Conservation (phyloP, 2,888 invertebrate genomes). For the Lordiphosa andalusiaca region DNA sequence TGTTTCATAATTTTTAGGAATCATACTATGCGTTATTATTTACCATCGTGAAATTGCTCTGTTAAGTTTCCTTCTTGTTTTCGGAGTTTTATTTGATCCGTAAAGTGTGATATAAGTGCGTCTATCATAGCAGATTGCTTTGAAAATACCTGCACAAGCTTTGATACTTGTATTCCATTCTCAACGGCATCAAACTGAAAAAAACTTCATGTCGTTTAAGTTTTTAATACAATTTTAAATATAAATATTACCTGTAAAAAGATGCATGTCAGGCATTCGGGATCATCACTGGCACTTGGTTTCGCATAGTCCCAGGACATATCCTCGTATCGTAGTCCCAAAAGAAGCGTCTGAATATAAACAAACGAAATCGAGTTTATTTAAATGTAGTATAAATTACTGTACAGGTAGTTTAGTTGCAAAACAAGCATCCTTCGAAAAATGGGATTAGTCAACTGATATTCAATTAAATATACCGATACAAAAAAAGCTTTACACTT, state of each 20-base stretch:
- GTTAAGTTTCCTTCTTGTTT: constrained; percentile 80
- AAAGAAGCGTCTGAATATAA: constrained; percentile 85
- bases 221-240: no score
- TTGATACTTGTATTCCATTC: constrained; percentile 80
- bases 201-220: not conserved
- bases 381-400: not conserved
- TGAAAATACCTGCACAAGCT: constrained; percentile 82
- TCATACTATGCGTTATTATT: constrained; percentile 22
- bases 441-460: no score
- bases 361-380: not conserved
- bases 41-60: constrained; percentile 80
- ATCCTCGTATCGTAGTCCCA: constrained; percentile 93
- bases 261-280: constrained; percentile 93
- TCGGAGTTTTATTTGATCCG: constrained; percentile 86
- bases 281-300: constrained; percentile 89
- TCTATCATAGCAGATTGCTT: constrained; percentile 93
- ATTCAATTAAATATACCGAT: not conserved
- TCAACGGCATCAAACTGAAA: constrained; percentile 80
- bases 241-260: constrained; percentile 86
- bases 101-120: constrained; percentile 90
- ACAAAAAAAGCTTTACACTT: constrained; percentile 78
- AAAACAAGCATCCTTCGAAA: no score
- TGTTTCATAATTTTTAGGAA: not conserved
- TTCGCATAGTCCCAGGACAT: constrained; percentile 96
- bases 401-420: no score